These are phyloP conservation scores for Macrostomum cliftonense DNA, from an alignment of 2,888 invertebrate species.

Conservation along the genomic window DNA sequence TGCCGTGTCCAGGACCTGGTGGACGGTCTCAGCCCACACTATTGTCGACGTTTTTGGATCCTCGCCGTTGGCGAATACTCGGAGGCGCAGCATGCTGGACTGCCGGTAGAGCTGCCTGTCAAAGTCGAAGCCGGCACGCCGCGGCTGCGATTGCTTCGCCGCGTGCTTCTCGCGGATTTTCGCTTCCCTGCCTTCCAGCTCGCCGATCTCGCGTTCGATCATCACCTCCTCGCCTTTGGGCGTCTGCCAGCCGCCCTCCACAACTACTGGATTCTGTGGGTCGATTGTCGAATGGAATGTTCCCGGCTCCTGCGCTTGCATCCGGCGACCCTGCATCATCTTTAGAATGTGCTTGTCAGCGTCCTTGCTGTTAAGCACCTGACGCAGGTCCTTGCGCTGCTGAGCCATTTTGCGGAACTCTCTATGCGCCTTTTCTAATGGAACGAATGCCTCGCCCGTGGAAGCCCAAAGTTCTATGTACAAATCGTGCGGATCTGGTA, in stretches of 20 bases:
- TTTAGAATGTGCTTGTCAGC: constrained; percentile 33
- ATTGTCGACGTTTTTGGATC: constrained; percentile 21
- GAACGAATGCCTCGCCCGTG: constrained; percentile 28
- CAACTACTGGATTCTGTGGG: constrained; percentile 27
- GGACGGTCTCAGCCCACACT: constrained; percentile 29
- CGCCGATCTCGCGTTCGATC: constrained; percentile 30
- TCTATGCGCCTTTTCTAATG: constrained; percentile 28
- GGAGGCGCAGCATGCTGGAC: constrained; percentile 20
- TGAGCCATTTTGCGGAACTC: constrained; percentile 23
- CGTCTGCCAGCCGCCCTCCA: constrained; percentile 34
- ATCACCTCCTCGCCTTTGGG: constrained; percentile 26
- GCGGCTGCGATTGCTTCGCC: background rate
- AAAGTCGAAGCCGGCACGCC: constrained; percentile 11
- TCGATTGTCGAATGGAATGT: constrained; percentile 26
- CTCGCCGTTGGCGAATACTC: constrained; percentile 32
- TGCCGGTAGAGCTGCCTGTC: constrained; percentile 25
- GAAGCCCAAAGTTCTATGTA: constrained; percentile 34
- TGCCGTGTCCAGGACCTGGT: constrained; percentile 26
- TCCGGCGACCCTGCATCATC: constrained; percentile 31
- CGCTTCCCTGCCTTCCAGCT: constrained; percentile 18
- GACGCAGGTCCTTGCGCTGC: constrained; percentile 26
- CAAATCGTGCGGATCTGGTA: too few relatives aligned
- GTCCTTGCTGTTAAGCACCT: constrained; percentile 31
- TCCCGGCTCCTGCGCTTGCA: constrained; percentile 27
- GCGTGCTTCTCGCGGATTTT: background rate